Evolutionary conservation across 2,888 invertebrate genomes (phyloP).

Genomic region (Catocala fraxini): DNA sequence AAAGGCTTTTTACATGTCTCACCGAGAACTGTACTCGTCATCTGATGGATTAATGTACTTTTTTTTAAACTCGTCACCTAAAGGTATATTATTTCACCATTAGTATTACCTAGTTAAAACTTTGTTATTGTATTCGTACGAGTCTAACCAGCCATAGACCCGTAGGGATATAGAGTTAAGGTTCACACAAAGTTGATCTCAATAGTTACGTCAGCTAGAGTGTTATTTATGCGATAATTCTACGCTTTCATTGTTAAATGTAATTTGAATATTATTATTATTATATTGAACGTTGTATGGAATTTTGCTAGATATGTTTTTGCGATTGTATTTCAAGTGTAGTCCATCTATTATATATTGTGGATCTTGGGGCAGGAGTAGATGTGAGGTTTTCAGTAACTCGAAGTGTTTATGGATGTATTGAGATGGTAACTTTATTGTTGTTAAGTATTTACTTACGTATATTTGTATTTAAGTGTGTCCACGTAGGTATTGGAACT

Average conservation of each 20-base stretch:
- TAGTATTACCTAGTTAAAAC: conserved; percentile 56
- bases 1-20: conserved; percentile 31
- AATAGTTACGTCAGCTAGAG: conserved; percentile 61
- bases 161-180: conserved; percentile 67
- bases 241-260: conserved; percentile 83
- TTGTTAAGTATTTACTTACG: conserved; percentile 80
- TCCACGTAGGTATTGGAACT: conserved; percentile 69
- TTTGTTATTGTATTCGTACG: conserved; percentile 70
- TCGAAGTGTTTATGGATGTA: conserved; percentile 69
- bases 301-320: conserved; percentile 75
- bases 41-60: conserved; percentile 37
- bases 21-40: conserved; percentile 38
- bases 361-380: conserved; percentile 64
- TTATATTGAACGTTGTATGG: conserved; percentile 71
- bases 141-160: conserved; percentile 84
- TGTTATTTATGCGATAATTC: conserved; percentile 67
- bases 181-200: conserved; percentile 57
- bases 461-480: conserved; percentile 72
- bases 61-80: conserved; percentile 48
- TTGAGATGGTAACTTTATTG: conserved; percentile 74
- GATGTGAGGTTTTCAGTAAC: conserved; percentile 56
- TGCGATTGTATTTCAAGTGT: conserved; percentile 66
- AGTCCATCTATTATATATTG: conserved; percentile 56
- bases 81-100: conserved; percentile 52
- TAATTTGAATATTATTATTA: conserved; percentile 73